phyloP scores from a whole-genome alignment of 2,888 invertebrate genomes.

The Dryomyza anilis region DNA sequence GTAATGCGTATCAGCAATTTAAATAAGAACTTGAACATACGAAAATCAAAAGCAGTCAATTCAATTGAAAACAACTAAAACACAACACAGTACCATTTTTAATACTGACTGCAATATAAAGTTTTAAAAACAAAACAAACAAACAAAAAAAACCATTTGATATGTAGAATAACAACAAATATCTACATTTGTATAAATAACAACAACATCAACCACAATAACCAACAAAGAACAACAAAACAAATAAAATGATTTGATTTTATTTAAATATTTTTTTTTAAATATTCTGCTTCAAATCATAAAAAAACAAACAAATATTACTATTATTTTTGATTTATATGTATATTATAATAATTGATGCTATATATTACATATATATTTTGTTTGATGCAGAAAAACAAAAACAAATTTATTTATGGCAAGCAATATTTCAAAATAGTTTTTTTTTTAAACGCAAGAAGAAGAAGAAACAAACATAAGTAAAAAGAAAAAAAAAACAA shows the following conservation, averaged over 20 bases:
- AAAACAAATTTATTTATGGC: conserved; percentile 18
- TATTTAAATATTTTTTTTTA: conserved; percentile 3
- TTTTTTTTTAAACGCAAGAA: conserved; percentile 35
- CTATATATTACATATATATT: conserved; percentile 27
- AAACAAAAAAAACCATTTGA: not conserved
- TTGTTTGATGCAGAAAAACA: conserved; percentile 28
- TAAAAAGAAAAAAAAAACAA: conserved; percentile 31
- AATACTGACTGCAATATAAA: no score
- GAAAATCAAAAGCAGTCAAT: no score
- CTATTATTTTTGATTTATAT: conserved; percentile 27
- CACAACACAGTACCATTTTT: no score
- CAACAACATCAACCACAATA: conserved; percentile 23
- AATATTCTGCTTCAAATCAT: conserved; percentile 7
- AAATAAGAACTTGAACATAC: conserved; percentile 46
- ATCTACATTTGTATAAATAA: conserved; percentile 29
- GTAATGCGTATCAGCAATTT: conserved; percentile 53
- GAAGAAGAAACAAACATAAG: no score
- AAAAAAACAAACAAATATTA: conserved; percentile 26
- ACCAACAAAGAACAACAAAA: conserved; percentile 35
- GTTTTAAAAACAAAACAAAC: conserved; percentile 24
- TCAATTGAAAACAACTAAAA: no score
- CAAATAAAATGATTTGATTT: conserved; percentile 29
- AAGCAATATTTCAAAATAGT: conserved; percentile 28
- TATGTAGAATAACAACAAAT: conserved; percentile 10
- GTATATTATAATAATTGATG: no score